phyloP scores from a whole-genome alignment of 2,113 vertebrate genomes.

The Thermophis baileyi region DNA sequence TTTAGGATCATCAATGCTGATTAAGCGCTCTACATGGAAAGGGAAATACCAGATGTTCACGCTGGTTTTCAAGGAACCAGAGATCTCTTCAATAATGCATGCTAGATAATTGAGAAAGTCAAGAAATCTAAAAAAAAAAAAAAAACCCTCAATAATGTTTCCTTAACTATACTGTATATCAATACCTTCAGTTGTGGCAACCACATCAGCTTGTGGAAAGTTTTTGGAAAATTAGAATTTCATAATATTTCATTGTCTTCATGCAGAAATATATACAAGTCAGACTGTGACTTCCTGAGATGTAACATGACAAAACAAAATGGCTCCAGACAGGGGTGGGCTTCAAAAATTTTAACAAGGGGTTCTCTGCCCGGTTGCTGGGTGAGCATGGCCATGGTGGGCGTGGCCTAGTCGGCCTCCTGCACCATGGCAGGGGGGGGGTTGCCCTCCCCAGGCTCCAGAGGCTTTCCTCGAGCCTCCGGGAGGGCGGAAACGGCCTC shows the following conservation, averaged over 20 bases:
- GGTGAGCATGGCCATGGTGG: no score
- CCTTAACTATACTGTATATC: background rate
- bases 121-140: background rate
- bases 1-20: background rate
- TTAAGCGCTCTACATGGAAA: background rate
- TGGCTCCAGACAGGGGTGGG: no score
- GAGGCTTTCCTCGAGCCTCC: no score
- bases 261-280: background rate
- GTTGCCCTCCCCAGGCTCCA: no score
- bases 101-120: background rate
- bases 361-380: no score
- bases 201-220: background rate
- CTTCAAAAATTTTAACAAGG: no score
- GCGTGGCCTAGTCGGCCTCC: no score
- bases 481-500: no score
- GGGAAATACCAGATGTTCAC: background rate
- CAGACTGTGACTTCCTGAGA: no score
- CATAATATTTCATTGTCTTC: background rate
- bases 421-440: no score
- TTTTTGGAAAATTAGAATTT: background rate
- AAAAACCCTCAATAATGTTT: background rate
- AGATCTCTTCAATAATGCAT: background rate
- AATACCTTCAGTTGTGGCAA: background rate
- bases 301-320: background rate
- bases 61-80: background rate